Evolutionary conservation across 2,113 vertebrate species (phyloP).

Genomic region (Dipodomys stephensi): DNA sequence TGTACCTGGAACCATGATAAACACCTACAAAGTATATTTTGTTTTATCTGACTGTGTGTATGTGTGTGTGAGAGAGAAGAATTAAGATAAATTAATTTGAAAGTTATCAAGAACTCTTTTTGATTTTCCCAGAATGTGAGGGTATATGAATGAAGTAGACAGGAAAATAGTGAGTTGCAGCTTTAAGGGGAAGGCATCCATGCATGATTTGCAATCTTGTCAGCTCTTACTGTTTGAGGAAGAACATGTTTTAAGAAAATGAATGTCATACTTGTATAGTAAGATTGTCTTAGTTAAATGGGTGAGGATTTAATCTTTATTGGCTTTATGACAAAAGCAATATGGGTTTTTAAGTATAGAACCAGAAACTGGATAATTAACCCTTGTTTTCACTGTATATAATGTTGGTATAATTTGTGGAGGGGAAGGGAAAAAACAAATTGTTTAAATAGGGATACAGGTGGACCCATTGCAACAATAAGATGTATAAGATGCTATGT

Average conservation of each 20-base stretch:
- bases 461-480: too few species aligned
- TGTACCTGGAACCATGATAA: rapidly evolving
- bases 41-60: rapidly evolving
- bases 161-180: not conserved
- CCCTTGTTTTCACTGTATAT: too few species aligned
- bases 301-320: rapidly evolving
- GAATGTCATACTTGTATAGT: rapidly evolving
- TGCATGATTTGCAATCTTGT: not conserved
- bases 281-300: too few species aligned
- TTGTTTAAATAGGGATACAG: too few species aligned
- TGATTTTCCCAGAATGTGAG: not conserved
- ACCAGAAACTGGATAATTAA: not conserved
- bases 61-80: not conserved
- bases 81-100: too few species aligned
- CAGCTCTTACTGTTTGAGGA: not conserved
- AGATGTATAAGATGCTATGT: too few species aligned
- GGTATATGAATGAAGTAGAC: rapidly evolving
- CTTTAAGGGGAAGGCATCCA: rapidly evolving
- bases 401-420: too few species aligned
- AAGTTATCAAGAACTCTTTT: not conserved
- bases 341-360: too few species aligned
- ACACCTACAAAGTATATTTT: not conserved
- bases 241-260: not conserved
- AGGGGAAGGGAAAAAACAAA: too few species aligned
- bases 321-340: not conserved